A percentile compares a stretch with the other conserved stretches of the same genome.
Conservation (phyloP, 1,140 invertebrate species). For the Drosophila micromelanica region DNA sequence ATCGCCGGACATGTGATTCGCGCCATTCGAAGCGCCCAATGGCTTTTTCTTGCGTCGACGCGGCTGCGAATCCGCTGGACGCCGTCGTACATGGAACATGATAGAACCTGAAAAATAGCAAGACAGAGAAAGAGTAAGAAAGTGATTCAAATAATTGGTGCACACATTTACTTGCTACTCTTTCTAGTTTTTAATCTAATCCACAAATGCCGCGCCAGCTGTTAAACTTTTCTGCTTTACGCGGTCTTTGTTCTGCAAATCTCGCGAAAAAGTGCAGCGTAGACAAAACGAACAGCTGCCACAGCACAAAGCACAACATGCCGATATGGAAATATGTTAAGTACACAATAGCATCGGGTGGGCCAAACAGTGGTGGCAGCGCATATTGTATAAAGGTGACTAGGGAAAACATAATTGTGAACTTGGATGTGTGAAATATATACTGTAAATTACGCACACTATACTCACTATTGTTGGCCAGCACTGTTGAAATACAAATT, state of each 20-base stretch:
- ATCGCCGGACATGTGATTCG: constrained; percentile 84
- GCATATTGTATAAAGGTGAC: constrained; percentile 20
- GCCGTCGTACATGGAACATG: constrained; percentile 96
- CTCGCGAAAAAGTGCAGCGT: constrained; percentile 50
- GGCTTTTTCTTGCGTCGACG: constrained; percentile 96
- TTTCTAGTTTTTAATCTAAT: neutral
- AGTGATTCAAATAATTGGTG: neutral
- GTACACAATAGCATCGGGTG: constrained; percentile 17
- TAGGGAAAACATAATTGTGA: too few species aligned
- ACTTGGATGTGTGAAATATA: neutral
- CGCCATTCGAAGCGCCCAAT: constrained; percentile 85
- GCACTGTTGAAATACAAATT: constrained; percentile 28
- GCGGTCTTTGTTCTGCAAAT: constrained; percentile 39
- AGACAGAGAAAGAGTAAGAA: neutral
- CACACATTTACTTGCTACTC: constrained; percentile 52
- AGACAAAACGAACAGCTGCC: constrained; percentile 28
- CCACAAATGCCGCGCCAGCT: neutral
- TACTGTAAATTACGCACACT: too few species aligned
- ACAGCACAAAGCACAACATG: constrained; percentile 18
- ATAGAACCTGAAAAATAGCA: constrained; percentile 89
- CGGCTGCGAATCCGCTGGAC: constrained; percentile 94
- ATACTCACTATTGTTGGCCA: neutral
- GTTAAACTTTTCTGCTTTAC: constrained; percentile 11
- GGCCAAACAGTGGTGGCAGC: constrained; percentile 34
- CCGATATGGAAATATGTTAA: constrained; percentile 33